Evolutionary conservation across 2,888 invertebrate species (phyloP), one percentile per base, ranked within the genome.

Genomic region (Thelaira solivaga): DNA sequence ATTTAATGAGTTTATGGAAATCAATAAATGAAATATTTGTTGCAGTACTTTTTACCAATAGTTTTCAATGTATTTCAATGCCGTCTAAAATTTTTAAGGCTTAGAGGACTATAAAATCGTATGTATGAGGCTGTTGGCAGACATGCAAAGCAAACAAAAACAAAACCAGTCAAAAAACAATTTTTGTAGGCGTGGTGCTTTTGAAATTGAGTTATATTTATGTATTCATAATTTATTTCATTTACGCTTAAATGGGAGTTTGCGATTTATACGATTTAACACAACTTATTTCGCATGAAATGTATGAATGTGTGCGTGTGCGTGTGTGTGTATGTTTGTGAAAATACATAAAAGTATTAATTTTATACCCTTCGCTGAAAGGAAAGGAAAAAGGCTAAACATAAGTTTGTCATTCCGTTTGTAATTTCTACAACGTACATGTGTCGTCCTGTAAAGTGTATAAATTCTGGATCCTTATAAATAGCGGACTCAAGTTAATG

Each of bases 171-270:
- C n/a, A n/a, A n/a, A n/a, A n/a, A n/a, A n/a, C n/a, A n/a, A n/a
- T n/a, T 43, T 45, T 67, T 74, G 45, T 61, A 39, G 67, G 73
- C 65, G 74, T 67, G 59, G 67, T 55, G 6, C n/a, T 74, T 74
- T 67, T 67, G 51, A 61, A 74, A 67, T 74, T 67, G 53, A 68
- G 67, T 65, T 67, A 61, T 67, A 45, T 74, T 61, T 74, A 74
- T 67, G 53, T 68, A 53, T 45, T n/a, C 39, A 55, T 49, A 20
- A 45, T 59, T 65, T n/a, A n/a, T n/a, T 57, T 49, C 39, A 22
- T 73, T 73, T 65, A 64, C 47, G 20, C 36, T 53, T 45, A 36
- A 73, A 73, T 65, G 64, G 57, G 57, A 65, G 73, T 65, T 67
- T 65, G 67, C 59, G 45, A 61, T 67, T 67, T 62, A 55, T 61